Percentiles rank a stretch among this genome's conserved stretches.
Evolutionary conservation across 2,113 vertebrate genomes (phyloP).

Genomic region (Tachysurus fulvidraco): DNA sequence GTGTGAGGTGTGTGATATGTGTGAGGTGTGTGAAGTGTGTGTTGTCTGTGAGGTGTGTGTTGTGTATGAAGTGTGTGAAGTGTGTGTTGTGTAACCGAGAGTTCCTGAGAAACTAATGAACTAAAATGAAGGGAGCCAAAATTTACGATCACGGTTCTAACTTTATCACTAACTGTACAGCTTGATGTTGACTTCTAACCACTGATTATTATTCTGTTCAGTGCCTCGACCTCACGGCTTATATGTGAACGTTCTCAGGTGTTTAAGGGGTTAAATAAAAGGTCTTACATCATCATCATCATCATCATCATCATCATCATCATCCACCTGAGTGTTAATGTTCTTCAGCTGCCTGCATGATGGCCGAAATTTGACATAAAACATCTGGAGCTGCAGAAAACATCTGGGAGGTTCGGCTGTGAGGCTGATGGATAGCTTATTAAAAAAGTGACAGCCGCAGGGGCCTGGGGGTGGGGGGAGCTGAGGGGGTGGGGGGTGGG

Average conservation of each 20-base stretch:
- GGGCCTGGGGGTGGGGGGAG: constrained; percentile 15
- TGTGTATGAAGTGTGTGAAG: neutral
- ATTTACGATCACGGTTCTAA: neutral
- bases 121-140: neutral
- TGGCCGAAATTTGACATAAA: neutral
- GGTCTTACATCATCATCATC: neutral
- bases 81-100: too few relatives aligned
- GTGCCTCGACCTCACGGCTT: neutral
- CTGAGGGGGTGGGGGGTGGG: too few relatives aligned
- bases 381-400: constrained; percentile 17
- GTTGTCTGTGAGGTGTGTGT: neutral
- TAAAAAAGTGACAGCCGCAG: constrained; percentile 32
- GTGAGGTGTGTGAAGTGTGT: too few relatives aligned
- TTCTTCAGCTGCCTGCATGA: neutral
- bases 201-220: neutral
- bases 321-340: neutral
- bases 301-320: neutral
- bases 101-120: too few relatives aligned
- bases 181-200: neutral
- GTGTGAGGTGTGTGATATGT: too few relatives aligned
- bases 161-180: neutral
- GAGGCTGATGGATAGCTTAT: constrained; percentile 39
- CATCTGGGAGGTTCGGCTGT: constrained; percentile 18
- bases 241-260: neutral
- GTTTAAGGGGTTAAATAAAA: neutral